A percentile compares a stretch with the other conserved stretches of the same genome.
These are phyloP conservation scores for Platyscapa corneri DNA, from an alignment of 1,140 invertebrate genomes.

Conservation along the genomic window DNA sequence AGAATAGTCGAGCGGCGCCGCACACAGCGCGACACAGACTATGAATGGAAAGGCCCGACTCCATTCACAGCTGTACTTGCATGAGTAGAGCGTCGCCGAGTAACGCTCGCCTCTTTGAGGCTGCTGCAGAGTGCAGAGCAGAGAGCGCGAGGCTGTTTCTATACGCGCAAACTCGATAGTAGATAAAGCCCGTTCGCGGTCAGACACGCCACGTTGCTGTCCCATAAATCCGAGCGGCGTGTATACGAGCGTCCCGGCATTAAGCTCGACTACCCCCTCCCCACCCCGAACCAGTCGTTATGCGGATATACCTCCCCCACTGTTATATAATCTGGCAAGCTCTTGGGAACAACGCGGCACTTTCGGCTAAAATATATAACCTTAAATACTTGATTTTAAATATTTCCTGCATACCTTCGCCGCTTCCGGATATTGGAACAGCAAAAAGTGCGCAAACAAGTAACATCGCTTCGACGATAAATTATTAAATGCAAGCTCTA, in stretches of 20 bases:
- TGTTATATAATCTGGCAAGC: background rate
- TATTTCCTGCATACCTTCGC: background rate
- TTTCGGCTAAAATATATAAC: background rate
- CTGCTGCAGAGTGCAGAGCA: no score
- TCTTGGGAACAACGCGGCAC: background rate
- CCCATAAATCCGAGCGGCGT: slow-evolving; percentile 3
- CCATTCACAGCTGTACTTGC: background rate
- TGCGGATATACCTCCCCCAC: background rate
- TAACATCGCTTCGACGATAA: no score
- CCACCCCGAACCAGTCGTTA: background rate
- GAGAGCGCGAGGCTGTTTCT: background rate
- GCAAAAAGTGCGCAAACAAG: no score
- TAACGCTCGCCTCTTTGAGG: background rate
- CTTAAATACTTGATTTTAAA: background rate
- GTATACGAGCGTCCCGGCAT: background rate
- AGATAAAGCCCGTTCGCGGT: slow-evolving; percentile 33
- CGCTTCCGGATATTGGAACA: no score
- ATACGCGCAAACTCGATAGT: background rate
- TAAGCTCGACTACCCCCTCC: background rate
- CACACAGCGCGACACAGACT: background rate
- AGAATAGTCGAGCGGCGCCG: background rate
- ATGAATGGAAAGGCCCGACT: background rate
- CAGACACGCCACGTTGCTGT: slow-evolving; percentile 6
- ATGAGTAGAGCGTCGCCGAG: background rate
- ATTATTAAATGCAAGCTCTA: no score